These are phyloP conservation scores for Diglossa cyanea DNA, from an alignment of 2,797 vertebrate genomes.

Conservation along the genomic window DNA sequence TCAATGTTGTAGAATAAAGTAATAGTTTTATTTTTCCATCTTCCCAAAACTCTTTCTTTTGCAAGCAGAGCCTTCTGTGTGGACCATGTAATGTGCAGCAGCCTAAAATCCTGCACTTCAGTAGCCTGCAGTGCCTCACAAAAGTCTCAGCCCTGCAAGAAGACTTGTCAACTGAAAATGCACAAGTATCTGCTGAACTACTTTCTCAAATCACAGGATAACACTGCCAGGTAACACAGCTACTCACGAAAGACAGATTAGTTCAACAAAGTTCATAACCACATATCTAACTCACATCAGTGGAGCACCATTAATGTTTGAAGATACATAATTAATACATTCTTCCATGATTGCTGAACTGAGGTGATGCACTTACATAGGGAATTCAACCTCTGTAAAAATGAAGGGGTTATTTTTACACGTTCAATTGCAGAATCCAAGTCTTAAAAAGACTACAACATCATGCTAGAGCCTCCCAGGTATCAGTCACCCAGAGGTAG, in stretches of 20 bases:
- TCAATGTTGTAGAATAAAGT: neutral
- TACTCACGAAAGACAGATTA: neutral
- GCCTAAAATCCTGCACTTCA: neutral
- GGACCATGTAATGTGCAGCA: neutral
- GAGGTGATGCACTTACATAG: neutral
- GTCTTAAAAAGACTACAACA: neutral
- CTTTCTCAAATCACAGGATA: neutral
- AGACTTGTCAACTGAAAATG: neutral
- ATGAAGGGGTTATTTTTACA: neutral
- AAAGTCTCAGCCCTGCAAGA: neutral
- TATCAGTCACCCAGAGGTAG: neutral
- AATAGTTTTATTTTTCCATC: neutral
- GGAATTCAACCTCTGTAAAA: neutral
- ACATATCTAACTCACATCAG: neutral
- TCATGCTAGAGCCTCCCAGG: neutral
- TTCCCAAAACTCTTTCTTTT: neutral
- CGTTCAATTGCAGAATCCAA: neutral
- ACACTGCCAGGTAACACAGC: neutral
- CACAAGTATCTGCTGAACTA: neutral
- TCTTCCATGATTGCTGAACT: neutral
- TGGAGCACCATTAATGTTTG: neutral
- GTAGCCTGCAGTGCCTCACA: neutral
- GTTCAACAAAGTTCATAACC: neutral
- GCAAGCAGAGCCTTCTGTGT: neutral
- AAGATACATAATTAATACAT: neutral